Conservation (phyloP, 2,888 invertebrate genomes). For the Hymenopus coronatus region DNA sequence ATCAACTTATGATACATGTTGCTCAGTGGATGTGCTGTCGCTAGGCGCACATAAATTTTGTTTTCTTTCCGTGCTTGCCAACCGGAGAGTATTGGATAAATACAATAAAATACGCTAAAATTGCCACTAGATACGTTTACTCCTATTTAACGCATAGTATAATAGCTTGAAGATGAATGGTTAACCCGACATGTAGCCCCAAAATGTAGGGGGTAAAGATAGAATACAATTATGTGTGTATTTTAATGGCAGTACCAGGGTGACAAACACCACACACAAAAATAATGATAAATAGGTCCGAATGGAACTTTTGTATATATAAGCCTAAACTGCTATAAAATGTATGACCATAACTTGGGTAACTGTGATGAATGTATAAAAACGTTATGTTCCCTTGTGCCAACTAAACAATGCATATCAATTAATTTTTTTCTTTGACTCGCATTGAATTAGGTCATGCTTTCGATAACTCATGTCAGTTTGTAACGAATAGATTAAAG, state of each 20-base stretch:
- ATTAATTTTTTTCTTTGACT: too few species aligned
- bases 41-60: neutral
- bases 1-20: slow-evolving; percentile 15
- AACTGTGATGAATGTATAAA: too few species aligned
- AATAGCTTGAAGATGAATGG: neutral
- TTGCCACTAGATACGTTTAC: neutral
- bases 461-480: too few species aligned
- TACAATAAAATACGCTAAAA: neutral
- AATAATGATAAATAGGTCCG: neutral
- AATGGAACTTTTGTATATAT: neutral
- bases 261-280: neutral
- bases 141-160: neutral
- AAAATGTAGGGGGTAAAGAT: neutral
- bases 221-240: neutral
- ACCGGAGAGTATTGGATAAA: neutral
- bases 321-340: too few species aligned
- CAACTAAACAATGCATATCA: too few species aligned
- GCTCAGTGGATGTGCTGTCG: neutral
- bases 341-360: too few species aligned
- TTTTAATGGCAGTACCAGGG: neutral
- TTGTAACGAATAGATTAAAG: too few species aligned
- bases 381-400: too few species aligned
- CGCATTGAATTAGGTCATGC: too few species aligned
- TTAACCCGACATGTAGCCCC: neutral
- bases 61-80: neutral